Base-by-base conservation (phyloP, 2,797 vertebrate species). In the Crax fasciolata region DNA sequence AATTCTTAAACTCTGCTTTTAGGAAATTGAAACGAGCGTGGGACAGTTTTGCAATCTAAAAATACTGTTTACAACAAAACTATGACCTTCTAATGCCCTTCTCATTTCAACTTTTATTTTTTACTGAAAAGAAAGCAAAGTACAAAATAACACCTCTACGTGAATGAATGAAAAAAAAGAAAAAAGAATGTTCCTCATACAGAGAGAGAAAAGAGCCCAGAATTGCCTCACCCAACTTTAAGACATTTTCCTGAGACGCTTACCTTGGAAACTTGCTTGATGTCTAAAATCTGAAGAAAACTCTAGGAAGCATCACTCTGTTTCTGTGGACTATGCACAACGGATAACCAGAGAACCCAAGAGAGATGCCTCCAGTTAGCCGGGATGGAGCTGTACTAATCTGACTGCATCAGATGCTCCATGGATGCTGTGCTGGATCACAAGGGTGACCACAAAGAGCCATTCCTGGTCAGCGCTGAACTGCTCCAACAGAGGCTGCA, bases 91-190 rank as follows among this genome's bases (percentile, higher is more conserved):
- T 51, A 84, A 65, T 27, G 15, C 27, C 62, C 83, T 35, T 79
- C 54, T 41, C 76, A 73, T 67, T 76, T 89, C 65, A 73, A 49
- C 38, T 30, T 43, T 46, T 65, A 3, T 77, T 92, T 72, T 58
- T 71, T 63, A 51, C 27, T 74, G 72, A 57, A 91, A 77, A 63
- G 39, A 82, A 92, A 85, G 30, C 52, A 74, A 89, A 93, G 19
- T 15, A 24, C 23, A 39, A 5, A 63, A 76, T 70, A 71, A 16
- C 32, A 74, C 6, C 30, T 41, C 18, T 20, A 7, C 7, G 67
- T 6, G 13, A 59, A 27, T 15, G 70, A 81, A 78, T 13, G 12
- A 75, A 25, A 6, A 67, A 70, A 70, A 35, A 27, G 52, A 48
- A 24, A 48, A 17, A 65, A 13, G 20, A 57, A 13, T 21, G 75